Evolutionary conservation across 2,113 vertebrate species (phyloP).

Genomic region (Chamaetylas fuelleborni): DNA sequence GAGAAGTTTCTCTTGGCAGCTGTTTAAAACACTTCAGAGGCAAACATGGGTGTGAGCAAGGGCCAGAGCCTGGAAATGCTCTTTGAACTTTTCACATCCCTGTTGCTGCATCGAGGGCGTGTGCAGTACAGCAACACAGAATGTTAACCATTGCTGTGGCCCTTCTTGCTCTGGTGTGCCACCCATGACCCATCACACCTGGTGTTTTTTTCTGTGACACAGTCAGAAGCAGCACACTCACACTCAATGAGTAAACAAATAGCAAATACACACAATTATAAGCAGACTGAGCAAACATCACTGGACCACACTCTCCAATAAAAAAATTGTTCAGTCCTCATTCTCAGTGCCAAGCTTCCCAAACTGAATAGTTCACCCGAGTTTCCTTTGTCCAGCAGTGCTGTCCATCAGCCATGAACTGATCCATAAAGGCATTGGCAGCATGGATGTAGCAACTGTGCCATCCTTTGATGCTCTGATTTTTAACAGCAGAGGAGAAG

Average conservation of each 20-base stretch:
- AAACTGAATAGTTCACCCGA: neutral
- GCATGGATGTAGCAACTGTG: fast-evolving
- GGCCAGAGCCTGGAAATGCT: neutral
- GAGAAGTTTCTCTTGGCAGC: neutral
- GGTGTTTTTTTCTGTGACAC: fast-evolving
- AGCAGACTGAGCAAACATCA: neutral
- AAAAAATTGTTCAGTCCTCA: neutral
- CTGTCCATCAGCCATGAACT: neutral
- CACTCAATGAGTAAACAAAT: neutral
- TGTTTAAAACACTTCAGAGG: neutral
- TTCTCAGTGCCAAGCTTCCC: neutral
- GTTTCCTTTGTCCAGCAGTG: neutral
- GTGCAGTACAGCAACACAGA: neutral
- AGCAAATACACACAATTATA: neutral
- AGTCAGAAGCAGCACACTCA: neutral
- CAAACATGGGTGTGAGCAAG: neutral
- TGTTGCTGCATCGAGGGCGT: neutral
- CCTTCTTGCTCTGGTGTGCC: neutral
- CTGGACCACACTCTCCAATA: neutral
- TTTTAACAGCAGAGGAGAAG: neutral
- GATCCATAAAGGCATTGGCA: neutral
- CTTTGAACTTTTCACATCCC: neutral
- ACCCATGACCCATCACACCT: neutral
- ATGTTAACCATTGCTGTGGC: neutral
- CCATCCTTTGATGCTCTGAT: neutral